A percentile compares a stretch with the other conserved stretches of the same genome.
Conservation (phyloP, 2,888 invertebrate genomes). For the Caenorhabditis japonica region DNA sequence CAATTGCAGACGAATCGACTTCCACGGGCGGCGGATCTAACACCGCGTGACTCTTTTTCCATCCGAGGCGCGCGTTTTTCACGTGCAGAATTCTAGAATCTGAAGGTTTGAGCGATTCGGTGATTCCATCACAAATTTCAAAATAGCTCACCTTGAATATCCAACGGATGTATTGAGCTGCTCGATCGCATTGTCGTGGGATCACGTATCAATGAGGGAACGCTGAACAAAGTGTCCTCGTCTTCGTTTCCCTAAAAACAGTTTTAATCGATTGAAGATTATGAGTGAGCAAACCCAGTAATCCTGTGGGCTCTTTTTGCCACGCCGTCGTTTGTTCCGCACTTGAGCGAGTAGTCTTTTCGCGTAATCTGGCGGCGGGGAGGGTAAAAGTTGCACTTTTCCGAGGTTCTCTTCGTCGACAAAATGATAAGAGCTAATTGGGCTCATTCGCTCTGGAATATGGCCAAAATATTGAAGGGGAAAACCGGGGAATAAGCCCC, state of each 20-base stretch:
- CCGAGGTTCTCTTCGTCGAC: conserved; percentile 11
- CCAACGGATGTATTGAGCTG: conserved; percentile 2
- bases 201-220: conserved; percentile 33
- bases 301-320: conserved; percentile 32
- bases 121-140: no score
- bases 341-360: conserved; percentile 7
- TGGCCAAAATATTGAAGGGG: no score
- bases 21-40: not conserved
- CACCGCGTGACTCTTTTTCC: conserved; percentile 23
- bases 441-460: conserved; percentile 32
- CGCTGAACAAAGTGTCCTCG: conserved; percentile 47
- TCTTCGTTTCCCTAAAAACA: conserved; percentile 37
- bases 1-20: not conserved
- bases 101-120: no score
- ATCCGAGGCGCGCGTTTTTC: conserved; percentile 9
- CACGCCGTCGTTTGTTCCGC: conserved; percentile 5
- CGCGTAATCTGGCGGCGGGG: conserved; percentile 2
- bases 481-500: no score
- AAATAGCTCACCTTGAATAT: conserved; percentile 32
- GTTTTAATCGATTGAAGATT: not conserved
- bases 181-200: conserved; percentile 14
- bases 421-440: conserved; percentile 9
- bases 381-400: conserved; percentile 10
- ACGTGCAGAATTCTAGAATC: conserved; percentile 28
- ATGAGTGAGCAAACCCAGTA: conserved; percentile 1